A percentile compares a stretch with the other conserved stretches of the same genome.
Evolutionary conservation across 2,888 invertebrate genomes (phyloP).

Genomic region (Pherbina coryleti): DNA sequence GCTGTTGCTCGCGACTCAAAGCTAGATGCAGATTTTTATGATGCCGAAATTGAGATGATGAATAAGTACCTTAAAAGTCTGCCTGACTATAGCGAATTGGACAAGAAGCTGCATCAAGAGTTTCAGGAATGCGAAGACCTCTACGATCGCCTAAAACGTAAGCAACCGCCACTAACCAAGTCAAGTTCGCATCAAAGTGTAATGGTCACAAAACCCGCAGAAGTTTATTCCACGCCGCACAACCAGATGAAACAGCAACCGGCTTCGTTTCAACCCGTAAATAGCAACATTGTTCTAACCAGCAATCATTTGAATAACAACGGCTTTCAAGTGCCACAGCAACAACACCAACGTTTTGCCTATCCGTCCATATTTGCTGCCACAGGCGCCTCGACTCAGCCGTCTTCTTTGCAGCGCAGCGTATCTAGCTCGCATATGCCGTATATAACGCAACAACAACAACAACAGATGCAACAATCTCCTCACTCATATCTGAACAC

Average conservation of each 20-base stretch:
- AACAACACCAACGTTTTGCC: slow-evolving; percentile 54
- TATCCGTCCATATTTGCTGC: slow-evolving; percentile 65
- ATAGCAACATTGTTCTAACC: slow-evolving; percentile 51
- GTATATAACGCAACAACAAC: slow-evolving; percentile 34
- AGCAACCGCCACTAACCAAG: slow-evolving; percentile 60
- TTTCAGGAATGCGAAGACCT: slow-evolving; percentile 69
- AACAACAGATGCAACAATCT: slow-evolving; percentile 37
- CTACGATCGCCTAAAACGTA: slow-evolving; percentile 66
- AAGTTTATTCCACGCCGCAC: background rate
- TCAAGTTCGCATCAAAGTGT: slow-evolving; percentile 66
- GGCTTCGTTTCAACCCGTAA: background rate
- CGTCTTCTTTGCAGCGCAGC: slow-evolving; percentile 64
- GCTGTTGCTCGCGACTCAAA: slow-evolving; percentile 59
- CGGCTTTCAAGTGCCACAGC: slow-evolving; percentile 46
- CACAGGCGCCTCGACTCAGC: slow-evolving; percentile 45
- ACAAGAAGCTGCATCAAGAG: slow-evolving; percentile 68
- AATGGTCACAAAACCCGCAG: slow-evolving; percentile 23
- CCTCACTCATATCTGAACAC: slow-evolving; percentile 35
- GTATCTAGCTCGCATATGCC: slow-evolving; percentile 67
- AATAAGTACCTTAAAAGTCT: slow-evolving; percentile 69
- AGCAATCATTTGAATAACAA: slow-evolving; percentile 47
- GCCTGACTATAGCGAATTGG: slow-evolving; percentile 69
- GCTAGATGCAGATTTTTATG: slow-evolving; percentile 66
- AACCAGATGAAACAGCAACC: background rate
- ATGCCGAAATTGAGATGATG: slow-evolving; percentile 70